These are phyloP conservation scores for Neodiprion lecontei DNA, from an alignment of 1,140 invertebrate genomes.

Conservation along the genomic window DNA sequence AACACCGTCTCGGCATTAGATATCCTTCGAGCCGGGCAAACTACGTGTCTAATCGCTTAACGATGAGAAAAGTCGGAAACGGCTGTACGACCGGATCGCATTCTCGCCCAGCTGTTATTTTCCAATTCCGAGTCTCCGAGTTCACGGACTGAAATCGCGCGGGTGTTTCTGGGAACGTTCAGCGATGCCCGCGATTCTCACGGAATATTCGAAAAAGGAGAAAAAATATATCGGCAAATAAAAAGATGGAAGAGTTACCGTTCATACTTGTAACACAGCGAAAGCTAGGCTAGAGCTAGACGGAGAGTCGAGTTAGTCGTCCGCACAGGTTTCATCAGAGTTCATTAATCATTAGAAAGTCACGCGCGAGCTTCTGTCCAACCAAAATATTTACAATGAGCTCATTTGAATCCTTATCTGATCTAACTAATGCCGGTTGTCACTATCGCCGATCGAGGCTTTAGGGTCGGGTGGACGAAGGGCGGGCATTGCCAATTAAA, in stretches of 20 bases:
- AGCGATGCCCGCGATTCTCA: too few relatives aligned
- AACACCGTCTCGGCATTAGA: background rate
- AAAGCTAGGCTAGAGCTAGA: too few relatives aligned
- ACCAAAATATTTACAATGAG: slow-evolving; percentile 50
- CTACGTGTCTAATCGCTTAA: slow-evolving; percentile 40
- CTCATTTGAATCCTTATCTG: slow-evolving; percentile 56
- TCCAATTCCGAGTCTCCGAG: slow-evolving; percentile 5
- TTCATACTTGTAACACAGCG: too few relatives aligned
- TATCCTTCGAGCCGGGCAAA: background rate
- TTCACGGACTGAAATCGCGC: too few relatives aligned
- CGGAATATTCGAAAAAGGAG: too few relatives aligned
- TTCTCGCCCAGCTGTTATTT: slow-evolving; percentile 27
- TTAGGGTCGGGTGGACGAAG: background rate
- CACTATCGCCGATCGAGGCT: slow-evolving; percentile 41
- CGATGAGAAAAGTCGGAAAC: slow-evolving; percentile 45
- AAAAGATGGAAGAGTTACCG: too few relatives aligned
- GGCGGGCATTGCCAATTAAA: slow-evolving; percentile 46
- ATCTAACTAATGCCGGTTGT: slow-evolving; percentile 48
- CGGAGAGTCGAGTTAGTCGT: too few relatives aligned
- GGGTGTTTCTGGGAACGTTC: too few relatives aligned
- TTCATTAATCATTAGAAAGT: slow-evolving; percentile 51
- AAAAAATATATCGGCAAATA: too few relatives aligned
- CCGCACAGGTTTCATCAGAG: slow-evolving; percentile 15
- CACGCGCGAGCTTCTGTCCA: slow-evolving; percentile 39
- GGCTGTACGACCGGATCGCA: slow-evolving; percentile 19